A percentile compares a stretch with the other conserved stretches of the same genome.
Evolutionary conservation across 2,888 invertebrate species (phyloP).

Genomic region (Catonia carolina): DNA sequence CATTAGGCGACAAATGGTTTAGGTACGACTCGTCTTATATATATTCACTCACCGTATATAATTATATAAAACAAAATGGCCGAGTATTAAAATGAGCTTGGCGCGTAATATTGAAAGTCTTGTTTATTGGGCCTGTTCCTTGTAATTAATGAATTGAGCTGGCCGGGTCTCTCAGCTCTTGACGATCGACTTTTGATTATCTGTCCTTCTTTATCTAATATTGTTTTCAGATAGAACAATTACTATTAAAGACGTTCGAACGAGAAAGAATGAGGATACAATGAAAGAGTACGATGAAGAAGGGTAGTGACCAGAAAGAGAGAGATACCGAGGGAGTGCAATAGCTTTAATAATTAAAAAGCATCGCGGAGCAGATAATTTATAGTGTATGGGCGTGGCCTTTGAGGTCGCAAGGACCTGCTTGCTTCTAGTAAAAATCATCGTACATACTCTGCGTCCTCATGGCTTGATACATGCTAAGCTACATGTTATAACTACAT

Average conservation of each 20-base stretch:
- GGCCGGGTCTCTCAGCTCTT: neutral
- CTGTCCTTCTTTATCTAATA: constrained; percentile 4
- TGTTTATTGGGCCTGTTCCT: neutral
- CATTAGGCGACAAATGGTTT: too few species aligned
- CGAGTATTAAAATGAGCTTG: too few species aligned
- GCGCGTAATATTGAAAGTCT: too few species aligned
- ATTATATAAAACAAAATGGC: too few species aligned
- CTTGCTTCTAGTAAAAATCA: neutral
- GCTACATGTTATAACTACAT: too few species aligned
- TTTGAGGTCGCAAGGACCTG: constrained; percentile 8
- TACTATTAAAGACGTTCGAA: neutral
- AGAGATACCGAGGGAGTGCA: too few species aligned
- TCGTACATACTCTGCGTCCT: too few species aligned
- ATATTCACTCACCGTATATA: too few species aligned
- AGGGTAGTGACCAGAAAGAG: neutral
- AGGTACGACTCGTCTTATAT: too few species aligned
- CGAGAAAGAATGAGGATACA: neutral
- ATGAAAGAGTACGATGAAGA: neutral
- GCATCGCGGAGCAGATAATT: constrained; percentile 11
- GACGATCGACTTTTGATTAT: constrained; percentile 11
- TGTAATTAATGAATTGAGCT: constrained; percentile 11
- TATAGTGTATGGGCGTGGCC: constrained; percentile 7
- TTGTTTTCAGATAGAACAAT: constrained; percentile 8
- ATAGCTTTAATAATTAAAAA: constrained; percentile 15
- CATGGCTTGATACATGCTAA: too few species aligned